These are phyloP conservation scores for Ecdyonurus torrentis DNA, from an alignment of 2,888 invertebrate species.

Conservation along the genomic window DNA sequence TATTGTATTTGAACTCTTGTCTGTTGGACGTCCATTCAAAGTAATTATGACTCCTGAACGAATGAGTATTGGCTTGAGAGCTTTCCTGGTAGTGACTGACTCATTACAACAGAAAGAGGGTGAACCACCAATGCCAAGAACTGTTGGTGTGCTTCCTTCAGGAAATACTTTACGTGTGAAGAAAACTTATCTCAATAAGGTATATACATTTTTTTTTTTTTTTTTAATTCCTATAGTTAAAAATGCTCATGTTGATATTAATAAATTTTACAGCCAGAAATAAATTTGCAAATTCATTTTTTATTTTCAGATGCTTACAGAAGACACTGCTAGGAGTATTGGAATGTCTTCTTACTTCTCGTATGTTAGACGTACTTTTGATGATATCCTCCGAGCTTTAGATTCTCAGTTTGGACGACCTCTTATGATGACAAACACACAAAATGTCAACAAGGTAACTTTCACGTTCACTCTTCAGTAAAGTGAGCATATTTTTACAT, in stretches of 20 bases:
- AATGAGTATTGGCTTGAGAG: constrained; percentile 96
- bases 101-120: constrained; percentile 97
- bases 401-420: constrained; percentile 96
- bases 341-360: constrained; percentile 96
- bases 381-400: constrained; percentile 83
- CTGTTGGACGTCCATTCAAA: constrained; percentile 87
- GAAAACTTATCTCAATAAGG: constrained; percentile 88
- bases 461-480: background rate
- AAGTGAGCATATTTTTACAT: background rate
- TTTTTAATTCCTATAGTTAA: constrained; percentile 5
- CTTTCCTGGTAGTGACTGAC: constrained; percentile 96
- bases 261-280: background rate
- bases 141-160: constrained; percentile 85
- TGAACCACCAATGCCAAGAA: constrained; percentile 96
- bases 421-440: constrained; percentile 88
- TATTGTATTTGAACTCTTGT: constrained; percentile 93
- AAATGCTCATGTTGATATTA: background rate
- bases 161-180: constrained; percentile 89
- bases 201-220: constrained; percentile 14
- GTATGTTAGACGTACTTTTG: constrained; percentile 86
- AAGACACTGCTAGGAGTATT: constrained; percentile 89
- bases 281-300: background rate
- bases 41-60: constrained; percentile 85
- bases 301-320: constrained; percentile 57
- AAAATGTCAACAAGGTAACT: constrained; percentile 71